Conservation (phyloP, 2,888 invertebrate genomes). For the Synanthedon myopaeformis region DNA sequence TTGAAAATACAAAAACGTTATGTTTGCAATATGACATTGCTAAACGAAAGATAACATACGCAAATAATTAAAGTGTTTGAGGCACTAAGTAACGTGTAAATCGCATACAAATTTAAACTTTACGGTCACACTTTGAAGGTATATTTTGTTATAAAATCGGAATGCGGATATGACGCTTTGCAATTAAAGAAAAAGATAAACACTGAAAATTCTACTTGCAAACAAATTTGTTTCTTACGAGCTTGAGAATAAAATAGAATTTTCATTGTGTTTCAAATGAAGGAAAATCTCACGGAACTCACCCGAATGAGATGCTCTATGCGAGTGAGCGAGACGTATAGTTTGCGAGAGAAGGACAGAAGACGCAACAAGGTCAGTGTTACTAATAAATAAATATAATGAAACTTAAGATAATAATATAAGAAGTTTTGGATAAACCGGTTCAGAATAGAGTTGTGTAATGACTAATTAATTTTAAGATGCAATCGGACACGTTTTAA, state of each 20-base stretch:
- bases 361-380: conserved; percentile 43
- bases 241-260: too few relatives aligned
- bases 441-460: not conserved
- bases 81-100: conserved; percentile 4
- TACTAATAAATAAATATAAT: conserved; percentile 34
- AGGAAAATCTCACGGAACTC: conserved; percentile 59
- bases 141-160: conserved; percentile 8
- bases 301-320: conserved; percentile 20
- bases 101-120: conserved; percentile 16
- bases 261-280: conserved; percentile 4
- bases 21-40: conserved; percentile 62
- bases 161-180: conserved; percentile 19
- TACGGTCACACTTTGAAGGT: conserved; percentile 9
- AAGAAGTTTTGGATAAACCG: not conserved
- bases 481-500: too few relatives aligned
- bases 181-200: conserved; percentile 34
- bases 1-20: conserved; percentile 28
- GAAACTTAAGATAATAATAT: not conserved
- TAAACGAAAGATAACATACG: conserved; percentile 59
- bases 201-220: conserved; percentile 31
- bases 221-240: too few relatives aligned
- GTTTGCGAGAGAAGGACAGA: conserved; percentile 35
- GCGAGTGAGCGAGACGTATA: conserved; percentile 34
- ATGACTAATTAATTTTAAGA: too few relatives aligned
- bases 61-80: conserved; percentile 18